A percentile compares a stretch with the other conserved stretches of the same genome.
Evolutionary conservation across 2,888 invertebrate genomes (phyloP).

Genomic region (Tinea semifulvella): DNA sequence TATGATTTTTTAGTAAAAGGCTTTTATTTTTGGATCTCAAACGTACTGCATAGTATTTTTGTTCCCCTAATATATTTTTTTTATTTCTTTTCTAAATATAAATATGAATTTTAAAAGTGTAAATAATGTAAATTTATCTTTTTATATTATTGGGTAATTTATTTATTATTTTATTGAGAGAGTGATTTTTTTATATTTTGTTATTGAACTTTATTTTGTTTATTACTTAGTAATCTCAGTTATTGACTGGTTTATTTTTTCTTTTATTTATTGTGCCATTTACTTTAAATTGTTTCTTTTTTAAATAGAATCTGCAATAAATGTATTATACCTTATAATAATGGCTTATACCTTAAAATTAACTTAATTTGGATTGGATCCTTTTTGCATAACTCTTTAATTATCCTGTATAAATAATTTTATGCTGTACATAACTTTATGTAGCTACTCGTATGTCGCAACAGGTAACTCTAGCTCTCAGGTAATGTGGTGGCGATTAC

Average conservation of each 20-base stretch:
- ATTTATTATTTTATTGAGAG: constrained; percentile 47
- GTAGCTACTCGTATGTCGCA: too few species aligned
- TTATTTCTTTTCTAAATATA: constrained; percentile 39
- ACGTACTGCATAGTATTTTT: not conserved
- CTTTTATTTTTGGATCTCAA: constrained; percentile 4
- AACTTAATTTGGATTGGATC: too few species aligned
- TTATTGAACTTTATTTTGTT: constrained; percentile 26
- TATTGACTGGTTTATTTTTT: constrained; percentile 17
- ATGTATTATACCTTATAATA: too few species aligned
- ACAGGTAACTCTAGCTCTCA: too few species aligned
- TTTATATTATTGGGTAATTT: constrained; percentile 32
- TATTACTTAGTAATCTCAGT: constrained; percentile 23
- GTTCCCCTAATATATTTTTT: constrained; percentile 39
- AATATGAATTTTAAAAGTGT: constrained; percentile 52
- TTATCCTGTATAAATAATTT: too few species aligned
- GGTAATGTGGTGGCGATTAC: too few species aligned
- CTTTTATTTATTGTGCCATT: constrained; percentile 46
- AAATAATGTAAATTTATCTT: constrained; percentile 61
- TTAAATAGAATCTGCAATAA: constrained; percentile 2
- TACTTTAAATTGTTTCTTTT: constrained; percentile 25
- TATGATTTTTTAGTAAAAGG: not conserved
- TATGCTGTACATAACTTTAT: too few species aligned
- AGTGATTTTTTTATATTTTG: constrained; percentile 6
- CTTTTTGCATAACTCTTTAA: too few species aligned
- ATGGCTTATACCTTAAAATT: too few species aligned